Evolutionary conservation across 92 coral and sea anemone genomes (phyloP), one percentile per base, ranked within the genome.

Genomic region (Porites lobata): DNA sequence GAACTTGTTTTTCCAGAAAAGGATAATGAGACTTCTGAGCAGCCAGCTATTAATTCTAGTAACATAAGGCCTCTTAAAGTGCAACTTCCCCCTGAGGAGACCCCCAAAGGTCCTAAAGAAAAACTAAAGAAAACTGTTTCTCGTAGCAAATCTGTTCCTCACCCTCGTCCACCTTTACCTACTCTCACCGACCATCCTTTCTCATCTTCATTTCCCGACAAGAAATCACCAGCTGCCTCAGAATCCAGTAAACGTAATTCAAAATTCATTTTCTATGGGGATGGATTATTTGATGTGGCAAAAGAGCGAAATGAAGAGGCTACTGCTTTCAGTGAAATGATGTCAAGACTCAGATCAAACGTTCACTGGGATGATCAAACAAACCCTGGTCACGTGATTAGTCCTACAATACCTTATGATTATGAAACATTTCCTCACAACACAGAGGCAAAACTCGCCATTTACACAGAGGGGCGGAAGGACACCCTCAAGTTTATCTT

Each of bases 281-380:
- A 92, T 70, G 98, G 99, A 8, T 77, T 98, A 10, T 98, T 96
- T 91, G 99, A 98, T 87, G 94, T 95, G 75, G 96, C 98, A 54
- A 96, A 94, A 82, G 99, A 95, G 79, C 78, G 99, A 24, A 93
- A 96, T 58, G 96, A 94, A 52, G 99, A 98, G 86, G 98, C 96
- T 47, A 74, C 89, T 73, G 99, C 96, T 26, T 98, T 98, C 83
- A 95, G 98, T 52, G 77, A 70, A 32, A 88, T 90, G 86, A 91
- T 98, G 69, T 87, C 96, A 22, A 90, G 88, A 56, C 89, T 98
- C 63, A 92, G 99, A 64, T 86, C 88, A 38, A 80, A 75, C 66
- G 91, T 95, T 68, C 92, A 69, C 57, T 91, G 94, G 90, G 83
- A 98, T 50, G 96, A 92, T 47, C 62, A 69, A 0, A 79, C 96